These are phyloP conservation scores for Nemurella pictetii DNA, from an alignment of 2,888 invertebrate genomes.

Conservation along the genomic window DNA sequence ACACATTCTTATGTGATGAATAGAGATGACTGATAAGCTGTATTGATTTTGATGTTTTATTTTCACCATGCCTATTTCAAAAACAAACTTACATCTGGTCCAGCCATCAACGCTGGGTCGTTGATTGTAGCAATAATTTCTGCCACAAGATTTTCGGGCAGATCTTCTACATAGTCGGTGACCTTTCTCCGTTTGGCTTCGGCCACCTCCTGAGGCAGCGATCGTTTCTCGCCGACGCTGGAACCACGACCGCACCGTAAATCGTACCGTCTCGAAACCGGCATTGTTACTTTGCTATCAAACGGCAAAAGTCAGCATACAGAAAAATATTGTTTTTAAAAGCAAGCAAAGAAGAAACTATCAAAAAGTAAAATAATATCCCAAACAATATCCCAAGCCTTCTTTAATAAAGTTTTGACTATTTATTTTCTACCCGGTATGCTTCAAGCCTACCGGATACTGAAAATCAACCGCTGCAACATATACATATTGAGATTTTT, in stretches of 20 bases:
- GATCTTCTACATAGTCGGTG: conserved; percentile 65
- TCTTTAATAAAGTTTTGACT: too few species aligned
- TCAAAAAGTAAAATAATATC: conserved; percentile 2
- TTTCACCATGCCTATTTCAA: too few species aligned
- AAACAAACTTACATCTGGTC: conserved; percentile 65
- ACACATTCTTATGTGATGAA: too few species aligned
- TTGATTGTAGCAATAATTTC: conserved; percentile 81
- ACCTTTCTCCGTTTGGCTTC: conserved; percentile 47
- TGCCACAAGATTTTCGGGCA: conserved; percentile 75
- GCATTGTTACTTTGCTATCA: neutral
- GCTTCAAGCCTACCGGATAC: too few species aligned
- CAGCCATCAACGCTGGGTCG: conserved; percentile 82
- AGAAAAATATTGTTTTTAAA: neutral
- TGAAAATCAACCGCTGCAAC: too few species aligned
- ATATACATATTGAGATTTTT: too few species aligned
- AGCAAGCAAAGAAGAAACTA: neutral
- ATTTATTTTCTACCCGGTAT: too few species aligned
- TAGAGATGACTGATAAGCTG: too few species aligned
- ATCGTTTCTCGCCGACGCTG: conserved; percentile 38
- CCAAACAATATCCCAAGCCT: too few species aligned
- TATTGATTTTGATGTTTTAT: too few species aligned
- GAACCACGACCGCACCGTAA: neutral
- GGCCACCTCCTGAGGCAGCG: conserved; percentile 45
- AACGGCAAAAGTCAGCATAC: neutral
- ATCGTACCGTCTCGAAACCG: neutral